Evolutionary conservation across 2,888 invertebrate genomes (phyloP).

Genomic region (Netelia inedita): DNA sequence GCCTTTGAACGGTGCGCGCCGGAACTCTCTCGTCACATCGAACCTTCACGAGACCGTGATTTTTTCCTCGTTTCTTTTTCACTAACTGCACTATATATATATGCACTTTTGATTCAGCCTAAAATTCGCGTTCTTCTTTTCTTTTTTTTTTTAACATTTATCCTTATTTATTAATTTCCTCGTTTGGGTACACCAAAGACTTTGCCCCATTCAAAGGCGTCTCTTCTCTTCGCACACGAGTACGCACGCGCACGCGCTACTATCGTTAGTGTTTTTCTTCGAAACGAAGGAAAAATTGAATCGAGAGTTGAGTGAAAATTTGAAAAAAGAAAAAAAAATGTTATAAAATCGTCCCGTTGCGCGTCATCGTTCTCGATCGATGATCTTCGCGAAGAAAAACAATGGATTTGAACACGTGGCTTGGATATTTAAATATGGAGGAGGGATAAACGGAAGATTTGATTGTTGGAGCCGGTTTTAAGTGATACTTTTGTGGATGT

Average conservation of each 20-base stretch:
- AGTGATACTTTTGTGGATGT: not conserved
- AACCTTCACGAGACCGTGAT: slow-evolving; percentile 17
- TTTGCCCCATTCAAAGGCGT: not conserved
- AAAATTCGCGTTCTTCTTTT: not conserved
- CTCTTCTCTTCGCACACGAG: slow-evolving; percentile 52
- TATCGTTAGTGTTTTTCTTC: slow-evolving; percentile 29
- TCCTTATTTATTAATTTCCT: not conserved
- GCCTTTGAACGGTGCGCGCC: slow-evolving; percentile 75
- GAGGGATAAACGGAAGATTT: not conserved
- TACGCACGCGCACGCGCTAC: slow-evolving; percentile 9
- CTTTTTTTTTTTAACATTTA: not conserved
- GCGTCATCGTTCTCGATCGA: not conserved
- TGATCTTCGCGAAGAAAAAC: not conserved
- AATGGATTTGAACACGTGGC: not conserved
- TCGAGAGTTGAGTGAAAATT: slow-evolving; percentile 12
- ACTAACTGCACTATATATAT: not conserved
- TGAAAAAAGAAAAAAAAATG: no score
- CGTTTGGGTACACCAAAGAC: not conserved
- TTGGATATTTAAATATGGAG: slow-evolving; percentile 1
- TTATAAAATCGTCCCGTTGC: no score
- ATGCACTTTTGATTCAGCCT: not conserved
- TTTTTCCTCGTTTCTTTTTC: slow-evolving; percentile 9
- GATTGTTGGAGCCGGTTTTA: not conserved
- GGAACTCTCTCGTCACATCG: slow-evolving; percentile 48
- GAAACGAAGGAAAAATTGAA: slow-evolving; percentile 64